A percentile compares a stretch with the other conserved stretches of the same genome.
These are phyloP conservation scores for Oceanites oceanicus DNA, from an alignment of 2,113 vertebrate species.

Conservation along the genomic window DNA sequence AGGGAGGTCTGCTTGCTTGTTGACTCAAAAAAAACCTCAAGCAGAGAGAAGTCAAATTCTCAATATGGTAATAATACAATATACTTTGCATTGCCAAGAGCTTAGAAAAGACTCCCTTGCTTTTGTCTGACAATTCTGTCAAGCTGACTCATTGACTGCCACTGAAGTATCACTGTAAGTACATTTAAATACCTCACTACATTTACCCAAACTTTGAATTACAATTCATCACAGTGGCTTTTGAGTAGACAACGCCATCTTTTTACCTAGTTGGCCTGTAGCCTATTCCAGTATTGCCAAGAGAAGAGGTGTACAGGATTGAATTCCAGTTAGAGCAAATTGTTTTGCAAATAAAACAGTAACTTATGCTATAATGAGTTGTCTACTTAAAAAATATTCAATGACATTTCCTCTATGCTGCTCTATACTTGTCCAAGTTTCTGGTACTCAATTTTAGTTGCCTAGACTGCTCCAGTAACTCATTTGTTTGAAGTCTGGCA, in stretches of 20 bases:
- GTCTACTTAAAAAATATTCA: not conserved
- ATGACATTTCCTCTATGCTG: not conserved
- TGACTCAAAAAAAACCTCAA: not conserved
- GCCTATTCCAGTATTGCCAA: not conserved
- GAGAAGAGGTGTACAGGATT: not conserved
- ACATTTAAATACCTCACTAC: not conserved
- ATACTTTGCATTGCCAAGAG: not conserved
- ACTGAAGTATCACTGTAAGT: not conserved
- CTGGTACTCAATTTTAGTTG: not conserved
- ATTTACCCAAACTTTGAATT: not conserved
- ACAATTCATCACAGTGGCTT: not conserved
- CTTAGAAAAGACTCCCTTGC: not conserved
- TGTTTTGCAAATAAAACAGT: not conserved
- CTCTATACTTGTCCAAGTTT: not conserved
- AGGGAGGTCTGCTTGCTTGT: not conserved
- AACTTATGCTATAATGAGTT: not conserved
- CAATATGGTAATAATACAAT: not conserved
- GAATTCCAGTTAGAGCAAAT: not conserved
- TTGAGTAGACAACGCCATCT: not conserved
- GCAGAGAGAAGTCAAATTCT: not conserved
- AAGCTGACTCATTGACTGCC: not conserved
- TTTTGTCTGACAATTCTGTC: not conserved
- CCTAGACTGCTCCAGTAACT: not conserved
- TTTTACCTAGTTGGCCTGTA: not conserved
- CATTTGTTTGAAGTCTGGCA: no score